Percentiles rank a stretch among this genome's conserved stretches.
Conservation (phyloP, 2,113 vertebrate species). For the Silurus meridionalis region DNA sequence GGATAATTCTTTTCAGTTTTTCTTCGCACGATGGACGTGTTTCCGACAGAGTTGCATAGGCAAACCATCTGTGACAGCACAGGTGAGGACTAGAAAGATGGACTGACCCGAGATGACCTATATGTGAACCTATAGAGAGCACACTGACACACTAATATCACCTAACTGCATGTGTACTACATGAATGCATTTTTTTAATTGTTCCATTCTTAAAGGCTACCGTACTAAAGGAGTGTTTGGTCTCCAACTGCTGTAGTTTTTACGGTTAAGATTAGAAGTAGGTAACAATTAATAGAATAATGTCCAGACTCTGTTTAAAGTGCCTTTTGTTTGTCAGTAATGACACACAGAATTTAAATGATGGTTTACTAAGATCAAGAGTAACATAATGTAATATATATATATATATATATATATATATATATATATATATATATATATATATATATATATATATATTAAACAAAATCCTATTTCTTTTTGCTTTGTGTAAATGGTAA, state of each 20-base stretch:
- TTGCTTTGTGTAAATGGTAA: neutral
- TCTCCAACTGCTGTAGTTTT: too few relatives aligned
- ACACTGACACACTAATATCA: neutral
- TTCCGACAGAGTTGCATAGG: slow-evolving; percentile 54
- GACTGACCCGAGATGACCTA: neutral
- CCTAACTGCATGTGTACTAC: neutral
- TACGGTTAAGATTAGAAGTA: neutral
- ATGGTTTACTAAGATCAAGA: neutral
- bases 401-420: too few relatives aligned
- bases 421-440: too few relatives aligned
- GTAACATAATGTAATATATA: neutral
- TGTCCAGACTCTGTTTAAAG: neutral
- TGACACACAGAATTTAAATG: neutral
- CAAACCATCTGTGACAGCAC: slow-evolving; percentile 64
- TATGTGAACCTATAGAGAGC: neutral
- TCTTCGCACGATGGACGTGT: slow-evolving; percentile 58
- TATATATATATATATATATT: too few relatives aligned
- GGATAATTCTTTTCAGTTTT: neutral
- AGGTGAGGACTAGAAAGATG: slow-evolving; percentile 56
- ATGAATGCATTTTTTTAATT: neutral
- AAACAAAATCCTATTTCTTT: neutral
- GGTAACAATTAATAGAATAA: neutral
- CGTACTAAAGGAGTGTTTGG: neutral
- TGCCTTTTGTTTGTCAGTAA: neutral
- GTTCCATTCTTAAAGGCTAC: neutral